Base-by-base conservation (phyloP, 2,888 invertebrate genomes). In the Lasioglossum vierecki region DNA sequence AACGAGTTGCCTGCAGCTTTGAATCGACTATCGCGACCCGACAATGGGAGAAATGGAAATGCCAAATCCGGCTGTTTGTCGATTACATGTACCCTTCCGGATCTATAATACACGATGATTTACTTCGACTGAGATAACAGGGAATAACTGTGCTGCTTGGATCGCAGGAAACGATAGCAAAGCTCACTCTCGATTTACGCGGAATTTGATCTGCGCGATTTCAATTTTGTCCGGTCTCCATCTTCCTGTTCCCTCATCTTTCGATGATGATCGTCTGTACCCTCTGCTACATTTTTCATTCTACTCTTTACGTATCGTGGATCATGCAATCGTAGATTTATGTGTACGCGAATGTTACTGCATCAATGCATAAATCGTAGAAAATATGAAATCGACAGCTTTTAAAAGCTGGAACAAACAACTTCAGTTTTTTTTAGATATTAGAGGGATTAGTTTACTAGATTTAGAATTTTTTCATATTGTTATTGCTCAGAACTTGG, bases 11-110 rank as follows among this genome's bases (percentile, higher is more conserved):
- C 60, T 72, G 77, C 60, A 80, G 84, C 80, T 89, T 84, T 80
- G 89, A 89, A 88, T 87, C 85, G 76, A 63, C 86, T 85, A 72
- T 80, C 84, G 71, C 70, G 83, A 80, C 72, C 81, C 71, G 85
- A 87, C 85, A 88, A 88, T 86, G 82, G 79, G 78, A 82, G 87
- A 83, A 87, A 88, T 86, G 86, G 88, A 88, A 88, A 84, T 86
- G 83, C 83, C 86, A 87, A 86, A 89, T 87, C 86, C 87, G 80
- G 79, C 76, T 83, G 85, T 77, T 79, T 73, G 39, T 76, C 76
- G 79, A 79, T 79, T 82, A 66, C 72, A 46, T 70, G 53, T 60
- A 57, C 60, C 84, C 73, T 76, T 44, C 57, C 82, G 68, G 70
- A 49, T 63, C 53, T 75, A 41, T 66, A 46, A 79, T 44, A 63